Evolutionary conservation across 2,113 vertebrate species (phyloP).

Genomic region (Beaufortia kweichowensis): DNA sequence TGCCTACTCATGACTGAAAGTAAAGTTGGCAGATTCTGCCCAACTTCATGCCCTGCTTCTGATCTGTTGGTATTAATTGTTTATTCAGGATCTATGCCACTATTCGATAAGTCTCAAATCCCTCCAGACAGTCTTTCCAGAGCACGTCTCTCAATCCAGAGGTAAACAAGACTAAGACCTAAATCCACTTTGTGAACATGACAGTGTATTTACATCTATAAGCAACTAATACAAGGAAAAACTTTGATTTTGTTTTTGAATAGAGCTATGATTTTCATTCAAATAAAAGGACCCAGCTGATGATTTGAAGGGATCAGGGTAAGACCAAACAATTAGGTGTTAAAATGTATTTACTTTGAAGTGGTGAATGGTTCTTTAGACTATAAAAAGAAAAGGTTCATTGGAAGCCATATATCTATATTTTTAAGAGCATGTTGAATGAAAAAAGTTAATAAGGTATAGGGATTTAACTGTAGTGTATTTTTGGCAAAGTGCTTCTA

Average conservation of each 20-base stretch:
- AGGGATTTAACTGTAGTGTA: too few relatives aligned
- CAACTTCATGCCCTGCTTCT: constrained; percentile 12
- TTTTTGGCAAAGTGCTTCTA: too few relatives aligned
- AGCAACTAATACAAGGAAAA: background rate
- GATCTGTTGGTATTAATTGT: constrained; percentile 43
- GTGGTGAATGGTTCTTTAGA: too few relatives aligned
- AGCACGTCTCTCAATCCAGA: constrained; percentile 38
- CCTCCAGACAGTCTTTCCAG: constrained; percentile 35
- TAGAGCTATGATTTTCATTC: background rate
- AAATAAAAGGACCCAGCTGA: constrained; percentile 10
- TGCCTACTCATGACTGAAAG: constrained; percentile 30
- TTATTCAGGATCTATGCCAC: constrained; percentile 50
- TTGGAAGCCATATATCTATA: too few relatives aligned
- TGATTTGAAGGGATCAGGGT: background rate
- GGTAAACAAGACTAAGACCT: constrained; percentile 31
- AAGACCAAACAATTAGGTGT: too few relatives aligned
- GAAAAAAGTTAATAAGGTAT: too few relatives aligned
- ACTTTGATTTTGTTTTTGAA: constrained; percentile 13
- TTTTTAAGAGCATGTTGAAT: too few relatives aligned
- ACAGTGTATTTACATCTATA: constrained; percentile 35
- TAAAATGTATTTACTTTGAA: too few relatives aligned
- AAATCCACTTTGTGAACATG: constrained; percentile 45
- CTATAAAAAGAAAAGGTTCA: too few relatives aligned
- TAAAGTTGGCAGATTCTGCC: constrained; percentile 23
- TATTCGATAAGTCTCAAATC: constrained; percentile 52